phyloP scores from a whole-genome alignment of 2,888 invertebrate genomes.

The Stenoptilia bipunctidactyla region DNA sequence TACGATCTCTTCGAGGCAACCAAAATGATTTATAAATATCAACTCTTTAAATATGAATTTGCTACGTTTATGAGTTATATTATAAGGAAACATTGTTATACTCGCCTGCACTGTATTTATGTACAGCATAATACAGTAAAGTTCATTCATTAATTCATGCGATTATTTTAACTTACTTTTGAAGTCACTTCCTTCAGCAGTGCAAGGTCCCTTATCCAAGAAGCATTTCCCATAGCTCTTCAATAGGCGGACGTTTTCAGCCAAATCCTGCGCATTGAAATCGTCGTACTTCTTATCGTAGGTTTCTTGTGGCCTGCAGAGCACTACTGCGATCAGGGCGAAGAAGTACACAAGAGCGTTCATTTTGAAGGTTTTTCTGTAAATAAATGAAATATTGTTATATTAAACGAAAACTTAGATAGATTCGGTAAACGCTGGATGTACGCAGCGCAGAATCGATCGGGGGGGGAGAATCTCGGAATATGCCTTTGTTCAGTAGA shows the following conservation, averaged over 20 bases:
- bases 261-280: slow-evolving; percentile 75
- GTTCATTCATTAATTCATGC: not conserved
- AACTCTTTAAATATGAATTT: no score
- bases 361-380: slow-evolving; percentile 28
- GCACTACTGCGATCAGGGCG: slow-evolving; percentile 28
- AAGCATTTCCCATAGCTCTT: slow-evolving; percentile 79
- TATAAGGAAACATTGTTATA: no score
- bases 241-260: slow-evolving; percentile 74
- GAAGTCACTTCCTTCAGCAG: slow-evolving; percentile 76
- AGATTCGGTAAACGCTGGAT: no score
- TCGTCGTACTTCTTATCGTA: slow-evolving; percentile 79
- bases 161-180: slow-evolving; percentile 68
- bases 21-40: no score
- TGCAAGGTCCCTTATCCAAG: slow-evolving; percentile 75
- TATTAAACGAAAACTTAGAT: no score
- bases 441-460: no score
- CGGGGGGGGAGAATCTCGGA: no score
- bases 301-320: slow-evolving; percentile 43
- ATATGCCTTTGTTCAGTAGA: no score
- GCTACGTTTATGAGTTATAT: no score
- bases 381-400: no score
- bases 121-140: not conserved
- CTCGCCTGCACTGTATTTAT: no score
- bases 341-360: slow-evolving; percentile 27
- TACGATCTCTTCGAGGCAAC: no score